Evolutionary conservation across 2,888 invertebrate genomes (phyloP).

Genomic region (Lottia gigantea): DNA sequence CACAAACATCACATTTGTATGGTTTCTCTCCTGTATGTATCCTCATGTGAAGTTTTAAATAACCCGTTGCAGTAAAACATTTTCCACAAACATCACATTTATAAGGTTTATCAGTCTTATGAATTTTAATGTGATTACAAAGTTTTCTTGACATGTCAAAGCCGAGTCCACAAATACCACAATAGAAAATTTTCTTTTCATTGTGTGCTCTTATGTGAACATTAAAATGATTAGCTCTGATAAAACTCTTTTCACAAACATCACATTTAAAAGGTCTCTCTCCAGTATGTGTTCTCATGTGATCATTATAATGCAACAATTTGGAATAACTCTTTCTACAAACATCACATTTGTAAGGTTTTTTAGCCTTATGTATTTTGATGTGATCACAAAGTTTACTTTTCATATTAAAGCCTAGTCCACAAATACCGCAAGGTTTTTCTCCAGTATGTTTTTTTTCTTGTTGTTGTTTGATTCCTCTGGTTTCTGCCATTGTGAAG

Average conservation of each 20-base stretch:
- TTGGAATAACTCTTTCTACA: background rate
- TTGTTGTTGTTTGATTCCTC: no score
- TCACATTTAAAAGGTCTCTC: background rate
- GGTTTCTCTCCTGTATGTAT: background rate
- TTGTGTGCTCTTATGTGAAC: background rate
- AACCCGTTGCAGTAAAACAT: no score
- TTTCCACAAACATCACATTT: no score
- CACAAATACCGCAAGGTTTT: background rate
- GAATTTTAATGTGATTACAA: background rate
- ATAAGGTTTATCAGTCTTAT: background rate
- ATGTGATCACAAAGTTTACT: background rate
- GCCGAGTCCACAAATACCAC: background rate
- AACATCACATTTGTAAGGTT: background rate
- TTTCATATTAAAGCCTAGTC: background rate
- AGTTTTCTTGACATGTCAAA: background rate
- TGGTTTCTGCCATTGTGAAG: no score
- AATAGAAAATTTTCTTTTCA: background rate
- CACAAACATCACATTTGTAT: background rate
- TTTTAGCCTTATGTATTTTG: background rate
- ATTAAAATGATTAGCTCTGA: background rate
- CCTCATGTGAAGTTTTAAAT: no score
- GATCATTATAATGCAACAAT: no score
- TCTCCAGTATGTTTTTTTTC: background rate
- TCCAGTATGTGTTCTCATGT: background rate
- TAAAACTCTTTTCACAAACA: background rate